Percentiles rank a stretch among this genome's conserved stretches.
These are phyloP conservation scores for Phyto melanocephala DNA, from an alignment of 2,888 invertebrate genomes.

Conservation along the genomic window DNA sequence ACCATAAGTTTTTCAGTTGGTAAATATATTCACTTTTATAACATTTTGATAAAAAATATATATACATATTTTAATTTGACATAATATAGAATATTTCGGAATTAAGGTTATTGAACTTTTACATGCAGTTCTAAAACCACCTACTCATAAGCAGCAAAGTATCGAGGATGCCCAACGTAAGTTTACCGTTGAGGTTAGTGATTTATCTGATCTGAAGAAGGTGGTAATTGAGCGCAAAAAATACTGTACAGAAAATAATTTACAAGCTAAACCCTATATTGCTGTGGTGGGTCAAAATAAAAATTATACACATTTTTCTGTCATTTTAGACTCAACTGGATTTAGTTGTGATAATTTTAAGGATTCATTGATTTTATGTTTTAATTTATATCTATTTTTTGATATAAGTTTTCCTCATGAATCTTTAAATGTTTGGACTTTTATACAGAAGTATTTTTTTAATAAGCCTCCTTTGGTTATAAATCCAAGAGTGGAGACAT, in stretches of 20 bases:
- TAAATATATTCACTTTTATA: too few species aligned
- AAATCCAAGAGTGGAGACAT: conserved; percentile 35
- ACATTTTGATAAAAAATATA: too few species aligned
- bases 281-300: conserved; percentile 34
- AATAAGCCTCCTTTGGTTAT: conserved; percentile 33
- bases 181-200: conserved; percentile 42
- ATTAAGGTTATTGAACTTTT: conserved; percentile 37
- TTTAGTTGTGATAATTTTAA: conserved; percentile 52
- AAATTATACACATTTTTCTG: conserved; percentile 42
- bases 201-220: conserved; percentile 33
- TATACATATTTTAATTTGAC: background rate
- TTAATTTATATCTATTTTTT: conserved; percentile 53
- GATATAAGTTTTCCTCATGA: conserved; percentile 43
- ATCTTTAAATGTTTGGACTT: conserved; percentile 35
- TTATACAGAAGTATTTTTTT: conserved; percentile 54
- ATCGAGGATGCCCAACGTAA: conserved; percentile 24
- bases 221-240: conserved; percentile 49
- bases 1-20: background rate
- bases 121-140: conserved; percentile 14
- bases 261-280: conserved; percentile 46
- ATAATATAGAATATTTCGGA: conserved; percentile 24
- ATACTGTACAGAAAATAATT: conserved; percentile 17
- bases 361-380: conserved; percentile 46
- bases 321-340: conserved; percentile 43
- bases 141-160: background rate